Percentiles rank a stretch among this genome's conserved stretches.
These are phyloP conservation scores for Crocuta crocuta DNA, from an alignment of 2,113 vertebrate genomes.

Conservation along the genomic window DNA sequence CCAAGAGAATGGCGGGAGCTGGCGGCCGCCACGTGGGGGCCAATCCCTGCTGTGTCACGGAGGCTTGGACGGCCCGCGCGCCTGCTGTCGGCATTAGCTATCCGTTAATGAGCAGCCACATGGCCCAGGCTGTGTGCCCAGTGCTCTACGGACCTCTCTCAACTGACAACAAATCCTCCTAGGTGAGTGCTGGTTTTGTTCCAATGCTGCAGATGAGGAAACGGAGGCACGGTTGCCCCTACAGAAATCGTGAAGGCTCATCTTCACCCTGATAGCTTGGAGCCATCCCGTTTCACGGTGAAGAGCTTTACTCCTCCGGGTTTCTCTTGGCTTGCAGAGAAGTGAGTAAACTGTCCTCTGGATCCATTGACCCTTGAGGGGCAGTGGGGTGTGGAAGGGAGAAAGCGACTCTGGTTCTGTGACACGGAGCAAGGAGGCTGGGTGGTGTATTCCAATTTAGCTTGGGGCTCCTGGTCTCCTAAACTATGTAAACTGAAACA, in stretches of 20 bases:
- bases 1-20: not conserved
- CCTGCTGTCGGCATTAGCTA: not conserved
- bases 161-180: not conserved
- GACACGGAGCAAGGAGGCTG: not conserved
- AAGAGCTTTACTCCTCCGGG: not conserved
- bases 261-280: accelerated
- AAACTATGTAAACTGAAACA: not conserved
- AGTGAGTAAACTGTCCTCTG: not conserved
- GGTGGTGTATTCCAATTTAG: not conserved
- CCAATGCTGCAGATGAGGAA: not conserved
- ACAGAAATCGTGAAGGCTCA: not conserved
- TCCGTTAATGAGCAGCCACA: not conserved
- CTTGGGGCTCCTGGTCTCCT: not conserved
- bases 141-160: not conserved
- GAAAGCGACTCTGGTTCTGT: not conserved
- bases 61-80: not conserved
- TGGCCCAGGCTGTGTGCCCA: not conserved
- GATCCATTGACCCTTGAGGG: not conserved
- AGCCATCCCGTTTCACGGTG: not conserved
- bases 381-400: not conserved
- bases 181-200: not conserved
- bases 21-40: not conserved
- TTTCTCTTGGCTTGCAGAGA: not conserved
- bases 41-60: not conserved
- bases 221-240: not conserved